A percentile compares a stretch with the other conserved stretches of the same genome.
Evolutionary conservation across 2,888 invertebrate species (phyloP).

Genomic region (Mythimna impura): DNA sequence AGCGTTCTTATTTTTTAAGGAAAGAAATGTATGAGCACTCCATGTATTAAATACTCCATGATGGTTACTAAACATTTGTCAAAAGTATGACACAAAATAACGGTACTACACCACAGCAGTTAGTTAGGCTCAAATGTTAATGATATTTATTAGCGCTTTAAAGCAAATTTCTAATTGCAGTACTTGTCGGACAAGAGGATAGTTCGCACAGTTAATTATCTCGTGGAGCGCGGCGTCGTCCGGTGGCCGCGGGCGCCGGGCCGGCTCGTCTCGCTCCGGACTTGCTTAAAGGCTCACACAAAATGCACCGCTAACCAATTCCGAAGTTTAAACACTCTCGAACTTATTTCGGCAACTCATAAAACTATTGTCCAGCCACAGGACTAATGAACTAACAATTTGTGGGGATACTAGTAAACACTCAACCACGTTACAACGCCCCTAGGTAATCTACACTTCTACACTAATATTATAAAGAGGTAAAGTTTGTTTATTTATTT

Average conservation of each 20-base stretch:
- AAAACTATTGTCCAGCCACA: slow-evolving; percentile 83
- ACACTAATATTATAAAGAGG: too few relatives aligned
- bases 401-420: slow-evolving; percentile 39
- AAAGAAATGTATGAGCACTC: not conserved
- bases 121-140: slow-evolving; percentile 68
- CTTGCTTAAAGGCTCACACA: slow-evolving; percentile 73
- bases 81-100: not conserved
- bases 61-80: not conserved
- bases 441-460: not conserved
- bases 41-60: slow-evolving; percentile 12
- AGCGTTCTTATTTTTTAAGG: not conserved
- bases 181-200: slow-evolving; percentile 79
- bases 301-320: slow-evolving; percentile 87
- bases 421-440: slow-evolving; percentile 21
- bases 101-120: slow-evolving; percentile 1
- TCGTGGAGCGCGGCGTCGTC: slow-evolving; percentile 73
- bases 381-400: slow-evolving; percentile 74
- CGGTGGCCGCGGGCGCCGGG: slow-evolving; percentile 79
- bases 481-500: too few relatives aligned
- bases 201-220: slow-evolving; percentile 89
- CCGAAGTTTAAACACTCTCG: slow-evolving; percentile 85
- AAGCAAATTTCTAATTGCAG: slow-evolving; percentile 84
- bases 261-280: slow-evolving; percentile 69
- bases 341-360: slow-evolving; percentile 88
- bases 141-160: slow-evolving; percentile 82